A percentile compares a stretch with the other conserved stretches of the same genome.
Evolutionary conservation across 2,113 vertebrate genomes (phyloP).

Genomic region (Bufo bufo): DNA sequence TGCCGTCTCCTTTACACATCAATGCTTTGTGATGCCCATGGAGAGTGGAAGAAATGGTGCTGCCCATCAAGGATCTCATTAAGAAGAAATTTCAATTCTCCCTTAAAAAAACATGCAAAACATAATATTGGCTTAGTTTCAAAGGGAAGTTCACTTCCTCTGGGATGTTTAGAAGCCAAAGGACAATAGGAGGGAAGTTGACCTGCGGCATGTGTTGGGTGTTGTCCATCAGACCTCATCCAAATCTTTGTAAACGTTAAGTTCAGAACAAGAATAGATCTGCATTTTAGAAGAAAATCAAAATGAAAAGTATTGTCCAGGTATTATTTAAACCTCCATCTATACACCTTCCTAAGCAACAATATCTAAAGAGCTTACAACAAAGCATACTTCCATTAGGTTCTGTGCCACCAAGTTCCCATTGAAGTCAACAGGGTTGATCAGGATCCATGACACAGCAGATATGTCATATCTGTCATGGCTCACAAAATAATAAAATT

Average conservation of each 20-base stretch:
- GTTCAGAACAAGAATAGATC: not conserved
- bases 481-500: too few relatives aligned
- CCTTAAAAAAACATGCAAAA: not conserved
- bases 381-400: too few relatives aligned
- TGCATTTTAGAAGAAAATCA: not conserved
- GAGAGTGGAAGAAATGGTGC: not conserved
- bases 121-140: not conserved
- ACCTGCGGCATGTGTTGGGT: not conserved
- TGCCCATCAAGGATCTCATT: not conserved
- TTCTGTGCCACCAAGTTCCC: too few relatives aligned
- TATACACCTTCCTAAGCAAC: too few relatives aligned
- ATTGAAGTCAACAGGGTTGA: too few relatives aligned
- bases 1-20: too few relatives aligned
- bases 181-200: not conserved
- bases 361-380: too few relatives aligned
- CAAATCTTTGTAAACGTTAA: not conserved
- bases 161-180: not conserved
- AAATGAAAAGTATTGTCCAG: not conserved
- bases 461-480: too few relatives aligned
- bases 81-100: not conserved
- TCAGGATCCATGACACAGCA: too few relatives aligned
- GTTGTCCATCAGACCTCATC: not conserved
- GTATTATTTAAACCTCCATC: too few relatives aligned
- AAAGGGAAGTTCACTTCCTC: conserved; percentile 3
- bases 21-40: not conserved